phyloP scores from a whole-genome alignment of 1,140 invertebrate species.

The Maniola jurtina region DNA sequence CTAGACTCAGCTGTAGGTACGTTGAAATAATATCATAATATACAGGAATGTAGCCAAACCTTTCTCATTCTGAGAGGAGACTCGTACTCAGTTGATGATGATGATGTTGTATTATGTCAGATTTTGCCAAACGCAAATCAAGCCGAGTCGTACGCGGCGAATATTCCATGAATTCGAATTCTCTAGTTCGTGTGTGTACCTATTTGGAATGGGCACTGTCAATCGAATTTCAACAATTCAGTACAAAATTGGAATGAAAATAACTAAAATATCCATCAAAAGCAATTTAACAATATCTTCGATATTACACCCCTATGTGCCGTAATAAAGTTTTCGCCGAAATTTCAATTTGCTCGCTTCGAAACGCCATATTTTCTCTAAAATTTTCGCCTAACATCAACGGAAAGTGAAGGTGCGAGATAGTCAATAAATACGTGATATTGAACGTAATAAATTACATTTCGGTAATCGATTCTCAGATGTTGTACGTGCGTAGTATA shows the following conservation, averaged over 20 bases:
- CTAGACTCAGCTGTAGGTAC: too few species aligned
- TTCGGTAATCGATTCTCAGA: conserved; percentile 39
- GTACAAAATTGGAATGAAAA: background rate
- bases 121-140: too few species aligned
- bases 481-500: conserved; percentile 27
- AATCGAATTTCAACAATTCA: background rate
- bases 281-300: conserved; percentile 3
- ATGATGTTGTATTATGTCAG: too few species aligned
- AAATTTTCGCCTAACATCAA: conserved; percentile 24
- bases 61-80: too few species aligned
- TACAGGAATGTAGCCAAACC: too few species aligned
- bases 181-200: too few species aligned
- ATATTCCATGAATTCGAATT: too few species aligned
- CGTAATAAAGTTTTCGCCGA: conserved; percentile 26
- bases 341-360: conserved; percentile 25
- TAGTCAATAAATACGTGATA: conserved; percentile 32
- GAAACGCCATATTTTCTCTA: conserved; percentile 25
- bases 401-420: conserved; percentile 28
- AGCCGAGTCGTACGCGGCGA: too few species aligned
- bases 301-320: conserved; percentile 11
- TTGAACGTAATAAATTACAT: conserved; percentile 33
- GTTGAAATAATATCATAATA: too few species aligned
- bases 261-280: conserved; percentile 4
- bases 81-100: too few species aligned
- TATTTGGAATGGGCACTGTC: too few species aligned